phyloP scores from a whole-genome alignment of 2,797 vertebrate species.

The Sebastes hubbsi region DNA sequence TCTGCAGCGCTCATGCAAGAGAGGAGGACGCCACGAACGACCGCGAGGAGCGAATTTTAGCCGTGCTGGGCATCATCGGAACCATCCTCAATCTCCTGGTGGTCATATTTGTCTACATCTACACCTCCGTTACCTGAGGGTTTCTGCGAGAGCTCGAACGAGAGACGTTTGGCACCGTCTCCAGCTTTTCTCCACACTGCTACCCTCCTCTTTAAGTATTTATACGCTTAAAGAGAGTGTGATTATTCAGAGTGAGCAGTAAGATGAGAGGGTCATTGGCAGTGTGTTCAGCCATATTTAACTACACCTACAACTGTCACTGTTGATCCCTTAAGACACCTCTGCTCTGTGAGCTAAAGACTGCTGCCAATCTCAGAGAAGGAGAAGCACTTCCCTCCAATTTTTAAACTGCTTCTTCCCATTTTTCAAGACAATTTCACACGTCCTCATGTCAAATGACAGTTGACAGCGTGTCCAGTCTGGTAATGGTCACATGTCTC shows the following conservation, averaged over 20 bases:
- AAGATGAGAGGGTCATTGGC: conserved; percentile 21
- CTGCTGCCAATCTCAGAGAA: conserved; percentile 1
- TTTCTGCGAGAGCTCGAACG: neutral
- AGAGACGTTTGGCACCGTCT: neutral
- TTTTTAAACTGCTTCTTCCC: neutral
- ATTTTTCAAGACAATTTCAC: neutral
- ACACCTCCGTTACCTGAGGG: conserved; percentile 76
- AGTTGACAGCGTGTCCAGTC: conserved; percentile 1
- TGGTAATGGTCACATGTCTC: neutral
- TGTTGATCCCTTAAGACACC: conserved; percentile 11
- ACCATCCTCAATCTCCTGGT: conserved; percentile 86
- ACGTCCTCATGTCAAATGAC: neutral
- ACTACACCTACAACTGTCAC: conserved; percentile 18
- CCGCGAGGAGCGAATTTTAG: conserved; percentile 80
- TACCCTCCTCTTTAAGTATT: conserved; percentile 41
- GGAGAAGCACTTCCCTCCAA: neutral
- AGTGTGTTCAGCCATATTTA: conserved; percentile 32
- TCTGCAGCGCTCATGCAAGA: conserved; percentile 77
- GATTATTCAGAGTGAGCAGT: conserved; percentile 11
- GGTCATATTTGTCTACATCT: conserved; percentile 85
- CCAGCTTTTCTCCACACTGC: conserved; percentile 4
- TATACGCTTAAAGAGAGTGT: conserved; percentile 16
- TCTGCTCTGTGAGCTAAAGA: conserved; percentile 4
- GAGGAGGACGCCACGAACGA: conserved; percentile 81
- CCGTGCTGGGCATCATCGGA: conserved; percentile 83